Evolutionary conservation across 1,140 invertebrate genomes (phyloP), one percentile per base, ranked within the genome.

Genomic region (Ooceraea biroi): DNA sequence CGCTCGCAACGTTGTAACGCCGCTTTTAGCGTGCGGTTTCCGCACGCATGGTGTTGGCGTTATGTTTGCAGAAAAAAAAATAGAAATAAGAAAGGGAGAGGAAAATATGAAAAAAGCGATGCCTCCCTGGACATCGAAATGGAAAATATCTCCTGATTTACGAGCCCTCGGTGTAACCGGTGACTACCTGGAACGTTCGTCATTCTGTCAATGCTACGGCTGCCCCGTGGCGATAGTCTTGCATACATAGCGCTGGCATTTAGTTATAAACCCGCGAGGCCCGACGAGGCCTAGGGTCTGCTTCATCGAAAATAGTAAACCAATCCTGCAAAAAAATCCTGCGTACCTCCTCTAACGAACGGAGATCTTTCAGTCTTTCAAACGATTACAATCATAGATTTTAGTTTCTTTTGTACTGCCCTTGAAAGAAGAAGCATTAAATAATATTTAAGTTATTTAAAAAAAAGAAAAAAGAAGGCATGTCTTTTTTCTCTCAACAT

Each of bases 71-170:
- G 41, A 73, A 72, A 69, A 58, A 27, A 50, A 3, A 30, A 22
- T 48, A 71, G 3, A 65, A 80, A 22, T 25, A 63, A n/a, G 22
- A 52, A 63, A 36, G 19, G 52, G 2, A 48, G 17, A 52, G 30
- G 27, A 14, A 8, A 65, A 25, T n/a, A n/a, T n/a, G n/a, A 63
- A 76, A 61, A 65, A 82, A 71, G 12, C 36, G 60, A 83, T 52
- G 50, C 52, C 66, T 78, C 46, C n/a, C 65, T 55, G 80, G 25
- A 87, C 68, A 77, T 88, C 74, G 85, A 87, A 82, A 85, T 77
- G 76, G 74, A 77, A 87, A 87, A 85, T 87, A 88, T 80, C 85
- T 48, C n/a, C 27, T 84, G 86, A 88, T 88, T 87, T 88, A 88
- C 69, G 83, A 87, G 82, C 85, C 50, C 69, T 85, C 58, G 82